phyloP scores from a whole-genome alignment of 2,113 vertebrate genomes.

The Echinops telfairi region DNA sequence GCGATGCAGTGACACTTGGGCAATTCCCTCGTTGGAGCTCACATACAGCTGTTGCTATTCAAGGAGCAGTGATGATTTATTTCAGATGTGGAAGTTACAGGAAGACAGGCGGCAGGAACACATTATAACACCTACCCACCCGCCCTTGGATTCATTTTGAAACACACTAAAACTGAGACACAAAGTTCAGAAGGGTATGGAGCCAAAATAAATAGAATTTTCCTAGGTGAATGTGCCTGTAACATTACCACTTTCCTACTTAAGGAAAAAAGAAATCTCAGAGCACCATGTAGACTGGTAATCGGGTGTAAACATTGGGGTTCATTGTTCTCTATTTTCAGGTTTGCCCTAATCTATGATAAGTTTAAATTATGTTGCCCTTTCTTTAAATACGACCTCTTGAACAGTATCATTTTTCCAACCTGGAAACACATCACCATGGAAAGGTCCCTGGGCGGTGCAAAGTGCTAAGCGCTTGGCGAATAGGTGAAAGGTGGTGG shows the following conservation, averaged over 20 bases:
- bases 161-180: slow-evolving; percentile 66
- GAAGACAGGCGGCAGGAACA: slow-evolving; percentile 38
- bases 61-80: slow-evolving; percentile 64
- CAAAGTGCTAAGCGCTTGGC: neutral
- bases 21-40: slow-evolving; percentile 95
- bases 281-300: slow-evolving; percentile 48
- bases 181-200: slow-evolving; percentile 42
- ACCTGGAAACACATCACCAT: slow-evolving; percentile 15
- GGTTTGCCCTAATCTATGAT: slow-evolving; percentile 66
- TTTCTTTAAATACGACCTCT: slow-evolving; percentile 67
- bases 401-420: slow-evolving; percentile 35
- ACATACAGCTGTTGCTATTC: slow-evolving; percentile 97
- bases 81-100: slow-evolving; percentile 68
- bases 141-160: slow-evolving; percentile 61
- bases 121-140: slow-evolving; percentile 42
- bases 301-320: slow-evolving; percentile 72
- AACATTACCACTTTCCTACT: slow-evolving; percentile 77
- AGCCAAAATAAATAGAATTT: slow-evolving; percentile 81
- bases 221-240: slow-evolving; percentile 58
- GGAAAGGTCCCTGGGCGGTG: neutral
- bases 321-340: slow-evolving; percentile 74
- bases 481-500: neutral
- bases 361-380: slow-evolving; percentile 75
- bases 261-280: slow-evolving; percentile 69
- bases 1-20: slow-evolving; percentile 96